Evolutionary conservation across 2,888 invertebrate species (phyloP).

Genomic region (Tanypteryx hageni): DNA sequence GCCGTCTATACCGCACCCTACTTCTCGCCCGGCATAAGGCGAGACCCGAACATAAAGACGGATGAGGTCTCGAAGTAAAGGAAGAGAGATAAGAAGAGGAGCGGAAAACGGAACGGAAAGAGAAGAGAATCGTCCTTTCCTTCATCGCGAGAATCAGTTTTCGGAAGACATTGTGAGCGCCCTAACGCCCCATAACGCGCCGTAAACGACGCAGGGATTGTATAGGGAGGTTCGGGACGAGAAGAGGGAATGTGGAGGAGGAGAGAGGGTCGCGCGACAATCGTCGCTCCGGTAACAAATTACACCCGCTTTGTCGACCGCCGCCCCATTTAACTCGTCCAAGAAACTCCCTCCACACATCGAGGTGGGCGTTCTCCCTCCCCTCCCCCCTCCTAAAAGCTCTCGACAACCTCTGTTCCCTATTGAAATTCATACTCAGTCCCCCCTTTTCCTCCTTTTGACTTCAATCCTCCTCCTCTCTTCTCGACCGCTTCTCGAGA

Average conservation of each 20-base stretch:
- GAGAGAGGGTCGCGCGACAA: neutral
- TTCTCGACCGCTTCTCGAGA: neutral
- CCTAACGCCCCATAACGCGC: conserved; percentile 37
- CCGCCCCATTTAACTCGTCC: conserved; percentile 29
- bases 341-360: conserved; percentile 13
- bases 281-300: conserved; percentile 41
- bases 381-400: no score
- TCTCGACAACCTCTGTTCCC: no score
- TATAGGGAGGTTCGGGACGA: neutral
- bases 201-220: neutral
- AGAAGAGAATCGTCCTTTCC: neutral
- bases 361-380: neutral
- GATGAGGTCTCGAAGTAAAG: neutral
- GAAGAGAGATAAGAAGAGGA: neutral
- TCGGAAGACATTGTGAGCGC: conserved; percentile 31
- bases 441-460: neutral
- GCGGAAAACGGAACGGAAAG: neutral
- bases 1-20: no score
- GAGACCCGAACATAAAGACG: no score
- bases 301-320: conserved; percentile 38
- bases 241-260: neutral
- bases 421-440: neutral
- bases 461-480: neutral
- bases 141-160: conserved; percentile 23
- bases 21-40: no score